Percentiles rank a stretch among this genome's conserved stretches.
These are phyloP conservation scores for Tenthredo mesomela DNA, from an alignment of 2,888 invertebrate genomes.

Conservation along the genomic window DNA sequence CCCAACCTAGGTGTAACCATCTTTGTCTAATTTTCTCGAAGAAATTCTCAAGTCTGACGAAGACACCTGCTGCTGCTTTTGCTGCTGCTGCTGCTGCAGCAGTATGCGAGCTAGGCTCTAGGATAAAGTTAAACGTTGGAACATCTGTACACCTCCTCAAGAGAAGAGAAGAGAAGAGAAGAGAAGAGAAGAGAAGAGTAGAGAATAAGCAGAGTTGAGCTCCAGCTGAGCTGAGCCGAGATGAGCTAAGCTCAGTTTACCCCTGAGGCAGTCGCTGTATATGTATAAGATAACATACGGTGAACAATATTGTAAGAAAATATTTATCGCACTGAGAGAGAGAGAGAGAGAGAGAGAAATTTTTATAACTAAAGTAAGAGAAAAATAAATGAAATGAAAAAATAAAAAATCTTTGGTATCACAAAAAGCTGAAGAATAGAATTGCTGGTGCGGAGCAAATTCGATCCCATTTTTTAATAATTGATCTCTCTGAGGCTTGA, in stretches of 20 bases:
- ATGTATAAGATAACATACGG: not conserved
- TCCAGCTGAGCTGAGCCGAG: not conserved
- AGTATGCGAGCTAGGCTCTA: not conserved
- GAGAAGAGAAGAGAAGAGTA: not conserved
- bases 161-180: not conserved
- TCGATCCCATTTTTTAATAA: not conserved
- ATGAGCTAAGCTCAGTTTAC: not conserved
- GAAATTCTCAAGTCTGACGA: not conserved
- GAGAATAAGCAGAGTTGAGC: not conserved
- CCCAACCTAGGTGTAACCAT: not conserved
- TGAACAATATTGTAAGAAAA: not conserved
- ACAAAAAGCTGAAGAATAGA: not conserved
- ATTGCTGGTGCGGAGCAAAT: not conserved
- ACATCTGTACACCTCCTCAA: not conserved
- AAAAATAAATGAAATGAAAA: no score
- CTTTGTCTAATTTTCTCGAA: not conserved
- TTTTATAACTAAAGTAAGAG: not conserved
- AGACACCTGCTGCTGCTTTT: not conserved
- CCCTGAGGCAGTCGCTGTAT: not conserved
- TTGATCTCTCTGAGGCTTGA: not conserved
- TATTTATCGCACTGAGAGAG: not conserved
- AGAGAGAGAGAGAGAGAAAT: not conserved
- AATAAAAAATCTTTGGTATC: not conserved
- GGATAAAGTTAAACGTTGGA: conserved; percentile 1
- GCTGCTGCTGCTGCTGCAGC: not conserved